Evolutionary conservation across 1,140 invertebrate species (phyloP).

Genomic region (Bradynema listronoti): DNA sequence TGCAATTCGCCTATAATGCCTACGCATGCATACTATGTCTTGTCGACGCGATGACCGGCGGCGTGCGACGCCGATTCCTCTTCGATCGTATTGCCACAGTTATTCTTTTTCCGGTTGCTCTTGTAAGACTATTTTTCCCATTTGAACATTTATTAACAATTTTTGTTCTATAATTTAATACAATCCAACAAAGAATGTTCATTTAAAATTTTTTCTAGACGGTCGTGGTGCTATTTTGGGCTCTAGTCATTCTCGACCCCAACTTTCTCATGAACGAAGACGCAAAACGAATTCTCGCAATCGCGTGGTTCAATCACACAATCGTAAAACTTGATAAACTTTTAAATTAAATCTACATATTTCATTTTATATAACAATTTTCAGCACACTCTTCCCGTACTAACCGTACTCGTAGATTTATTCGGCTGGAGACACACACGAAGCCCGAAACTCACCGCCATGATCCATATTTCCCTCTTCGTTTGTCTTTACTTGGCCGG

Average conservation of each 20-base stretch:
- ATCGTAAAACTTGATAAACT: conserved; percentile 20
- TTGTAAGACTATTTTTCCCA: conserved; percentile 18
- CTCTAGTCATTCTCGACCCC: conserved; percentile 34
- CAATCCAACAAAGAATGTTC: too few species aligned
- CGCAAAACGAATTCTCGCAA: conserved; percentile 24
- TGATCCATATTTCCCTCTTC: conserved; percentile 27
- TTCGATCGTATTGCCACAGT: conserved; percentile 26
- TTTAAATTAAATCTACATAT: not conserved
- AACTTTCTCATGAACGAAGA: conserved; percentile 30
- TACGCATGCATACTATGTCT: too few species aligned
- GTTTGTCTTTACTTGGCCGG: conserved; percentile 27
- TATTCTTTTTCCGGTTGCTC: conserved; percentile 32
- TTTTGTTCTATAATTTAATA: too few species aligned
- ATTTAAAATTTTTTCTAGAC: conserved; percentile 30
- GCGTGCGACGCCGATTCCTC: conserved; percentile 26
- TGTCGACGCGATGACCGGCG: too few species aligned
- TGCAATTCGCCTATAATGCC: too few species aligned
- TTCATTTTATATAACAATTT: conserved; percentile 4
- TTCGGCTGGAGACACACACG: conserved; percentile 9
- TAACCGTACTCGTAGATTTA: not conserved
- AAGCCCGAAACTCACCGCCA: conserved; percentile 12
- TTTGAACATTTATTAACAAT: not conserved
- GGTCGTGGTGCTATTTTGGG: conserved; percentile 42
- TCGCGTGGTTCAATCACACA: conserved; percentile 40
- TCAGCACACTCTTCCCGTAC: conserved; percentile 38